Evolutionary conservation across 2,113 vertebrate genomes (phyloP), one percentile per base, ranked within the genome.

Genomic region (Cynocephalus volans): DNA sequence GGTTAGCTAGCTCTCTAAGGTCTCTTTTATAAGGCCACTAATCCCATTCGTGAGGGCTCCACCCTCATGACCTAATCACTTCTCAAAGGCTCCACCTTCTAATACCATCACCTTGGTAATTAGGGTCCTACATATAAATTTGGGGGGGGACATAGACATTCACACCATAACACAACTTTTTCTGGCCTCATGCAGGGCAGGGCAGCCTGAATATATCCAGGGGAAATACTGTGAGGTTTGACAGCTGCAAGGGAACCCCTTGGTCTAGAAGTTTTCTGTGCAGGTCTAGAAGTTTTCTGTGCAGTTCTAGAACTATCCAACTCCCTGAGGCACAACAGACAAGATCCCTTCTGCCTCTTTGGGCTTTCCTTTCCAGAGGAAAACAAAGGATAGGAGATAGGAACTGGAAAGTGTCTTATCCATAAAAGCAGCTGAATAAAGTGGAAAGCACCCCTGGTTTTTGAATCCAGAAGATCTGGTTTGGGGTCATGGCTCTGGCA

Each of bases 391-490:
- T 5, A 0, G 11, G 48, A 87, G 19, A 41, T 10, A 60, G 60
- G 60, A 69, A 11, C 21, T 28, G 21, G 54, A 69, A 17, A 67
- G 1, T 45, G 21, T 56, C 67, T 91, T 18, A 75, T 2, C 24
- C 24, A 2, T 64, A 65, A 69, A 82, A 83, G 94, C 14, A n/a
- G 15, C 70, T 11, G 8, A 48, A 26, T 65, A 18, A 21, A 73
- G 50, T 58, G 21, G n/a, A 76, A 95, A 69, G 12, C 2, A 3
- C 3, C 31, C 36, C 69, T 81, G 28, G 4, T 14, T 62, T 67
- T 88, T 90, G 52, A 96, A 87, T 69, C 83, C 41, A 10, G 65
- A 60, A 88, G 18, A 48, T 90, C 52, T n/a, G 58, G 36, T 7
- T 45, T n/a, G 24, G 17, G 15, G n/a, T 65, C 5, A 14, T 17